phyloP scores from a whole-genome alignment of 2,797 vertebrate species.

The Lerista edwardsae region DNA sequence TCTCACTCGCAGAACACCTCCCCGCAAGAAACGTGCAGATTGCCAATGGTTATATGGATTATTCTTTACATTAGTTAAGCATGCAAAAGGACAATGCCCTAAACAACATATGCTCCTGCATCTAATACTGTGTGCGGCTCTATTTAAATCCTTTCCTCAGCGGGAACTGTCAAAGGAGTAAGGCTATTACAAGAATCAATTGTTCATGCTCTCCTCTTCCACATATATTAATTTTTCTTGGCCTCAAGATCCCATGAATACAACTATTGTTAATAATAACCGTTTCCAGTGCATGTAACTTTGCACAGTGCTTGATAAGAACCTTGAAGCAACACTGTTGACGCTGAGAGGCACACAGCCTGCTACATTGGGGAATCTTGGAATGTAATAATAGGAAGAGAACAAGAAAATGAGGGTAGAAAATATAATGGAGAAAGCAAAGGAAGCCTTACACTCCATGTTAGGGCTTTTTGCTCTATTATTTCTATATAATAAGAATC shows the following conservation, averaged over 20 bases:
- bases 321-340: not conserved
- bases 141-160: not conserved
- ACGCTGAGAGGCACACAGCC: not conserved
- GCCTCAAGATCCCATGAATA: conserved; percentile 1
- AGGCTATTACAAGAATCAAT: not conserved
- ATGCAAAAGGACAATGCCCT: not conserved
- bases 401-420: conserved; percentile 4
- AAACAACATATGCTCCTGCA: not conserved
- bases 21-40: not conserved
- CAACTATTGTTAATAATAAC: not conserved
- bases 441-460: not conserved
- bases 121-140: not conserved
- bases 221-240: not conserved
- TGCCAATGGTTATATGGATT: not conserved
- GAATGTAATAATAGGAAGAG: conserved; percentile 6
- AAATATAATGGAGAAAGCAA: conserved; percentile 16
- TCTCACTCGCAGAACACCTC: not conserved
- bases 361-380: not conserved
- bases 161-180: not conserved
- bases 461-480: not conserved
- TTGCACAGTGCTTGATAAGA: conserved; percentile 4
- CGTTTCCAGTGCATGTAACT: conserved; percentile 6
- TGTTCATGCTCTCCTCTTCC: not conserved
- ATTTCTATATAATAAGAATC: not conserved
- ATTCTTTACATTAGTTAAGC: not conserved